phyloP scores from a whole-genome alignment of 2,113 vertebrate species.

The Hoplias malabaricus region DNA sequence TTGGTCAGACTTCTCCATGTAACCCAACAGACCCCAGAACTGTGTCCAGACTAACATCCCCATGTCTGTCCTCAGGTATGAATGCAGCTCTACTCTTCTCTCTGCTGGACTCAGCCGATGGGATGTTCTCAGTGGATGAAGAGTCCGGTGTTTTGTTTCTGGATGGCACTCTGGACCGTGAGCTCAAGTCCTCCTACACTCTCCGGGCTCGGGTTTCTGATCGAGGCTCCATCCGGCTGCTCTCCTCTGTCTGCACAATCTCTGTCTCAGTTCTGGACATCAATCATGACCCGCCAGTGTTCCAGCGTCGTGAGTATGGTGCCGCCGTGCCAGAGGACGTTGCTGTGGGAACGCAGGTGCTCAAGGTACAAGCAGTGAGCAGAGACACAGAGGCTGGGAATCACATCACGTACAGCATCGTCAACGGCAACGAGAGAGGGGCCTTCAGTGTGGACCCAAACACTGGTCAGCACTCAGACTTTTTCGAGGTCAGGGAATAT shows the following conservation, averaged over 20 bases:
- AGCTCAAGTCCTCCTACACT: constrained; percentile 80
- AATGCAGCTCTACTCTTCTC: constrained; percentile 87
- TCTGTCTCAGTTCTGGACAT: constrained; percentile 91
- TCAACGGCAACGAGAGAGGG: constrained; percentile 91
- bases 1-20: too few species aligned
- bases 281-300: constrained; percentile 95
- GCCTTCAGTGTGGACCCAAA: constrained; percentile 88
- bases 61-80: constrained; percentile 68
- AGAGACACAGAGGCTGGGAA: constrained; percentile 85
- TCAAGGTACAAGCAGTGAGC: constrained; percentile 91
- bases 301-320: constrained; percentile 90
- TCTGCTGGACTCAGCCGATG: constrained; percentile 82
- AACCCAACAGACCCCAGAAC: too few species aligned
- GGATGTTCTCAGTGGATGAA: constrained; percentile 89
- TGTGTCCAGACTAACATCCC: too few species aligned
- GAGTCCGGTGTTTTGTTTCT: constrained; percentile 83
- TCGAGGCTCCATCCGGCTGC: constrained; percentile 80
- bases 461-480: constrained; percentile 75
- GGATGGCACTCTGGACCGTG: constrained; percentile 86
- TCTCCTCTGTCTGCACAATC: constrained; percentile 79
- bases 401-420: constrained; percentile 88
- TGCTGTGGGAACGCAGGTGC: constrained; percentile 80
- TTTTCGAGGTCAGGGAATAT: neutral
- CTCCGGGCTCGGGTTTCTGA: constrained; percentile 83
- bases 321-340: constrained; percentile 83